Base-by-base conservation (phyloP, 2,888 invertebrate genomes). In the Spodoptera exigua region DNA sequence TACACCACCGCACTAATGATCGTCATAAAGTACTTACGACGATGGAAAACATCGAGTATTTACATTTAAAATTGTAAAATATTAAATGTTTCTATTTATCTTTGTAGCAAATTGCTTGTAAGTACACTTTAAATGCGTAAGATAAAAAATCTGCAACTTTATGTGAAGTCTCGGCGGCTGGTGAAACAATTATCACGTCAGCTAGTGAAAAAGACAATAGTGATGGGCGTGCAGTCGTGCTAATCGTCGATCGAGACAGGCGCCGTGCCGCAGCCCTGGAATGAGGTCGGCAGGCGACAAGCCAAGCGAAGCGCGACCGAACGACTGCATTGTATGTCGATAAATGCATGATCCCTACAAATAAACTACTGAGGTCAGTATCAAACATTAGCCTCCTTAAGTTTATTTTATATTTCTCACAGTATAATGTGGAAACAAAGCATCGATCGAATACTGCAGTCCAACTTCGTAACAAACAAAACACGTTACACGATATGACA, bases 201-300 rank as follows among this genome's bases (percentile, higher is more conserved):
- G 62, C 59, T 73, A 74, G 68, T 75, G 68, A 83, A 88, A 86
- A 83, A 86, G 81, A 90, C 87, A 90, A 89, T 91, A 91, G 91
- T 87, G 90, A 88, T 88, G 90, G 83, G 86, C 82, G 84, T 82
- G 83, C 69, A 81, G 79, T 78, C 74, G 75, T 74, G 80, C 80
- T 86, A 85, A 87, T 88, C 81, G 86, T 81, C 80, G 81, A 87
- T 87, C 80, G 83, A 82, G 85, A 82, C 84, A 85, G 87, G 88
- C 90, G 88, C 87, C 86, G 73, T 70, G 76, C 78, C 82, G 80
- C 84, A 81, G 73, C 76, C 76, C 74, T 67, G 82, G 81, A 88
- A 85, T 87, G 86, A 84, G 88, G 87, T 81, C 86, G 86, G 61
- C 84, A 82, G 82, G 81, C 85, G 86, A 82, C 84, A 83, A 74